phyloP scores from a whole-genome alignment of 2,797 vertebrate species.

The Tarsius wallacei region DNA sequence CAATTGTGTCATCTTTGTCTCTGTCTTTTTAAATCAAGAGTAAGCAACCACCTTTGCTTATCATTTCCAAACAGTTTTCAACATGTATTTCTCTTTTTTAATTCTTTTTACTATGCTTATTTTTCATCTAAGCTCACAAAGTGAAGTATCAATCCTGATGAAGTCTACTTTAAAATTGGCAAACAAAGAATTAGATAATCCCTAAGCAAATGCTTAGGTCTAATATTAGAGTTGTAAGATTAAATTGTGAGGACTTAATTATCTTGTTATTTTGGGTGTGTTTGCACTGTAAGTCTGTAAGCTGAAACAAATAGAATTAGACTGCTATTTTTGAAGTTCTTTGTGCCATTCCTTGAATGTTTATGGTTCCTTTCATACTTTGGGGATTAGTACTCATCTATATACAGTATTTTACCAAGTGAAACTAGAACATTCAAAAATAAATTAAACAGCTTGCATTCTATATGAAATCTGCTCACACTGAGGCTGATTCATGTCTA shows the following conservation, averaged over 20 bases:
- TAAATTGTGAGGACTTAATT: constrained; percentile 11
- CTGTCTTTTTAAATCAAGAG: constrained; percentile 6
- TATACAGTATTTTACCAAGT: constrained; percentile 21
- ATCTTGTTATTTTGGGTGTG: constrained; percentile 17
- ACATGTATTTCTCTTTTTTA: neutral
- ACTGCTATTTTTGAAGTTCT: neutral
- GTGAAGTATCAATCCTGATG: neutral
- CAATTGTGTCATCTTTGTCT: neutral
- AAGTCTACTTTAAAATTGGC: constrained; percentile 49
- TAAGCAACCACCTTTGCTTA: neutral
- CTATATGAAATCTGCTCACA: constrained; percentile 29
- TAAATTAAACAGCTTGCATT: constrained; percentile 60
- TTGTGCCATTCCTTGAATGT: neutral
- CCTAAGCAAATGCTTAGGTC: neutral
- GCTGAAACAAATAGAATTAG: neutral
- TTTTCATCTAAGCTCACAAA: neutral
- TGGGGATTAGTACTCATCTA: constrained; percentile 31
- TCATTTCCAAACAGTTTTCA: neutral
- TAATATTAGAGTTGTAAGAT: constrained; percentile 18
- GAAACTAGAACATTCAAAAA: constrained; percentile 59
- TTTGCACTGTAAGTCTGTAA: constrained; percentile 28
- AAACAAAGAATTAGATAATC: neutral
- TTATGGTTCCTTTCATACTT: constrained; percentile 25
- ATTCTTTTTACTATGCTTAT: neutral
- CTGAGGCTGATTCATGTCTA: neutral